Evolutionary conservation across 2,113 vertebrate species (phyloP), one percentile per base, ranked within the genome.

Genomic region (Pionites leucogaster): DNA sequence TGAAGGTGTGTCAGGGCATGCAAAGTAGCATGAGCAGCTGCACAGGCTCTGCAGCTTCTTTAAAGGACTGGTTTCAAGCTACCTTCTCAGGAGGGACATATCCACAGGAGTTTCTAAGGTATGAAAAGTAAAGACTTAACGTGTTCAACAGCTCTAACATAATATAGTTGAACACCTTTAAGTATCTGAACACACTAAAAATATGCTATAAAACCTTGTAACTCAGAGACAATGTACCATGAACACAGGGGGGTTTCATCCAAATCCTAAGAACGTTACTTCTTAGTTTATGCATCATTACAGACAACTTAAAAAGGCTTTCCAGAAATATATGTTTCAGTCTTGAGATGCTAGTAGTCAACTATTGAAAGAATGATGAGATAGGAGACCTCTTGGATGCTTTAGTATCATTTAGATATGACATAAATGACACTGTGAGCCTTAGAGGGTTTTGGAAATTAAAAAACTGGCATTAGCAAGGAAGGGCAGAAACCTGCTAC

Each of bases 251-350:
- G 55, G 60, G 55, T 57, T 88, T 71, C 88, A 79, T 69, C 71
- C 88, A 94, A 82, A 77, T 92, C 84, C 72, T 90, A 53, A 49
- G 78, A 72, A 86, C 5, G 7, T 91, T 88, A 81, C 55, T 62
- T 90, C 60, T 92, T 74, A 65, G 46, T 86, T 95, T 82, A 82
- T 68, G 57, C 82, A n/a, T 80, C 87, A 85, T 92, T 95, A 91
- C 71, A 82, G 79, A 53, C 53, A 90, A 46, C 72, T 68, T 86
- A 47, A 71, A 86, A 75, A 88, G 63, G n/a, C 92, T 96, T 95
- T 55, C 92, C n/a, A 93, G 71, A 86, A 88, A 53, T 44, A 57
- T 19, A 67, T 16, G 22, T 88, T 90, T 91, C 78, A 85, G 50
- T 62, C 82, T 47, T 55, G 41, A 82, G 69, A 67, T 88, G 55